Base-by-base conservation (phyloP, 2,888 invertebrate species). In the Microchrysa polita region DNA sequence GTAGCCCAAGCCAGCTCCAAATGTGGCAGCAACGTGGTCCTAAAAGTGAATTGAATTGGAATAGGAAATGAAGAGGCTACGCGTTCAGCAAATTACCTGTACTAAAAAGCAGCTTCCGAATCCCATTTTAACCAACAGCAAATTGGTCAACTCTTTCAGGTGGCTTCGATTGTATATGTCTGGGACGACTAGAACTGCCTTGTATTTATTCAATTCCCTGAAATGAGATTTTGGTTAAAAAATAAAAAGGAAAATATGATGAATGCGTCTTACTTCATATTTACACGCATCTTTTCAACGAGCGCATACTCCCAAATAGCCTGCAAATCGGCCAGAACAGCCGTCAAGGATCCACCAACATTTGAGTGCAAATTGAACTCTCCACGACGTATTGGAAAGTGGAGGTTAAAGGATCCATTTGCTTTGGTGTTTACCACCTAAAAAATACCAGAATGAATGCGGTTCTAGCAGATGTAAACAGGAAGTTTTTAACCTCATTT, bases 301-400 rank as follows among this genome's bases (percentile, higher is more conserved):
- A 97, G 88, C 1, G 93, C 92, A 78, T 91, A 88, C 67, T 91
- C 90, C 97, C 97, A 97, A 79, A 98, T 96, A 0, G 91, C 88
- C 82, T 95, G 93, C 72, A 97, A 81, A 83, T 97, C 95, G 74
- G 93, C 90, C 53, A 97, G 83, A 5, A 96, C 92, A 0, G 95
- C 89, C 9, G 92, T 91, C 72, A 96, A 86, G 0, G 96, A 95
- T 0, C 97, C 97, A 0, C 96, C 96, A 20, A 94, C 88, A 72
- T 92, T 92, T 0, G 87, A 81, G 82, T 97, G 96, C 2, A 96
- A 83, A 85, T 97, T 95, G 16, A 97, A 89, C 80, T 94, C 94
- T 0, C 97, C 97, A 78, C 95, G 87, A 80, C 89, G 88, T 80
- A 95, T 92, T 0, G 97, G 97, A 85, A 96, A 97, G 83, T 96